Conservation (phyloP, 1,140 invertebrate genomes). For the Scaptomyza hsui region DNA sequence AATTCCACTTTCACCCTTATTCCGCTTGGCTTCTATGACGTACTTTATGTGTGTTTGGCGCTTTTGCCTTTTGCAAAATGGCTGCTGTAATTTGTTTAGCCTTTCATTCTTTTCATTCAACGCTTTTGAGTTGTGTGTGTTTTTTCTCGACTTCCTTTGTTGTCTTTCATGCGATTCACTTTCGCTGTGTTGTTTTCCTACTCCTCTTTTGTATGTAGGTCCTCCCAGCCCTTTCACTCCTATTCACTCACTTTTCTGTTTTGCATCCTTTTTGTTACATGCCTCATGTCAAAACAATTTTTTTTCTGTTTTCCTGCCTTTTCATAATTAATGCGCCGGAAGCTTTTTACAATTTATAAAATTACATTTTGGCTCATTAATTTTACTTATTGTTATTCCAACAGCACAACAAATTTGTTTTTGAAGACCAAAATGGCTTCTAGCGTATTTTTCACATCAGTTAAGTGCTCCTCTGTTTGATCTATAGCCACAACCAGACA, state of each 20-base stretch:
- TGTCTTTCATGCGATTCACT: slow-evolving; percentile 60
- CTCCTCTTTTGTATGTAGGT: slow-evolving; percentile 5
- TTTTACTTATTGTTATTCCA: slow-evolving; percentile 73
- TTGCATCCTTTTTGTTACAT: slow-evolving; percentile 32
- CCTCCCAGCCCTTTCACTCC: slow-evolving; percentile 3
- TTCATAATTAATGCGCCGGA: slow-evolving; percentile 70
- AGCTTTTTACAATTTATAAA: slow-evolving; percentile 81
- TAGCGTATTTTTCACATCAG: slow-evolving; percentile 59
- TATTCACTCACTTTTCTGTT: slow-evolving; percentile 38
- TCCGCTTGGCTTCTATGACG: slow-evolving; percentile 19
- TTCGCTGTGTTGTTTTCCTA: slow-evolving; percentile 41
- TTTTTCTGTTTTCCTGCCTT: slow-evolving; percentile 43
- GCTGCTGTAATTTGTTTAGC: slow-evolving; percentile 76
- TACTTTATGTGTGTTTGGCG: slow-evolving; percentile 24
- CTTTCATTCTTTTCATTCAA: slow-evolving; percentile 54
- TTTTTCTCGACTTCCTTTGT: slow-evolving; percentile 26
- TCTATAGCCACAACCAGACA: slow-evolving; percentile 59
- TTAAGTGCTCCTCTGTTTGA: slow-evolving; percentile 28
- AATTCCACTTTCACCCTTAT: slow-evolving; percentile 80
- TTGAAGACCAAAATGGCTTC: slow-evolving; percentile 62
- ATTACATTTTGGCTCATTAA: slow-evolving; percentile 79
- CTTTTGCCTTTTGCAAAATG: slow-evolving; percentile 61
- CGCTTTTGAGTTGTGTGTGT: slow-evolving; percentile 22
- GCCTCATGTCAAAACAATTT: slow-evolving; percentile 27
- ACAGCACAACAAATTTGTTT: slow-evolving; percentile 61